Evolutionary conservation across 1,140 invertebrate species (phyloP), one percentile per base, ranked within the genome.

Genomic region (Listronotus oregonensis): DNA sequence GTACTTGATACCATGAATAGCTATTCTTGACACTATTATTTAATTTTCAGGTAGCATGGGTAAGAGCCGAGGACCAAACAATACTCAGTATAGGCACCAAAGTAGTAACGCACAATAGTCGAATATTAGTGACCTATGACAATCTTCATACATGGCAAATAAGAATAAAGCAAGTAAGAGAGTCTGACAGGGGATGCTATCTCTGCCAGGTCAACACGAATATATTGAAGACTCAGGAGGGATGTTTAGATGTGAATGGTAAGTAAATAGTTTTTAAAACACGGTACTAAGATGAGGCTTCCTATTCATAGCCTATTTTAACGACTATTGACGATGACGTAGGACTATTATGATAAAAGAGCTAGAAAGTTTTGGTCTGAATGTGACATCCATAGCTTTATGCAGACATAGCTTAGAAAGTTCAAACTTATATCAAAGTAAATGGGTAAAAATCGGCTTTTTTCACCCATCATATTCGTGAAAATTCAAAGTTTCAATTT

Each of bases 241-340:
- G 87, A 14, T 89, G 88, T 75, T 79, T 91, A 39, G 86, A 89
- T 70, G 87, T 91, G 47, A 84, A 88, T 64, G 87, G 89, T 91
- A 81, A 85, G 85, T 72, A 27, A n/a, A n/a, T n/a, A n/a, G n/a
- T n/a, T n/a, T n/a, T n/a, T n/a, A n/a, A 6, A 34, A 6, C 32
- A 5, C 32, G 32, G 5, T 34, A 5, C 32, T 34, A 5, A 18
- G 21, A 21, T 51, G 5, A 6, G 50, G 11, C 21, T 64, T 78
- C 78, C 66, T 78, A 44, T 44, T 44, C 15, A 6, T 6, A 44
- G 15, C 76, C 75, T 78, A 44, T 39, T 39, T 49, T n/a, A n/a
- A n/a, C n/a, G n/a, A n/a, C n/a, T n/a, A n/a, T n/a, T n/a, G n/a
- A n/a, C n/a, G n/a, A n/a, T n/a, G n/a, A n/a, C n/a, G n/a, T n/a